Conservation (phyloP, 2,113 vertebrate genomes). For the Nothocercus julius region DNA sequence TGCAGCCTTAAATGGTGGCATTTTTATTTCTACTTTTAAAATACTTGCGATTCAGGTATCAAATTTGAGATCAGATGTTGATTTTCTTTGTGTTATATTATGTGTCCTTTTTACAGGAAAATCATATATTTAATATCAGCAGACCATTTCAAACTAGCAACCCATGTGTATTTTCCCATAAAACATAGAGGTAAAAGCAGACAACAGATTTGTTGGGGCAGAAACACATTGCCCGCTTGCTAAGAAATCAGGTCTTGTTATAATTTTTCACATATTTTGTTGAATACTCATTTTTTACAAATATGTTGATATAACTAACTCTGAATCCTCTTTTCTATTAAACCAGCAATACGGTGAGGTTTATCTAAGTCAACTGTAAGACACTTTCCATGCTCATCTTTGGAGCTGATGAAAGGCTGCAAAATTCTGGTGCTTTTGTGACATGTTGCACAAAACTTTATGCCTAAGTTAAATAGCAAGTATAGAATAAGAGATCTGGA, state of each 20-base stretch:
- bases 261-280: background rate
- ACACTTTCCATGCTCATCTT: background rate
- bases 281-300: background rate
- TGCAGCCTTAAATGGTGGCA: background rate
- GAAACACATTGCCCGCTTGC: background rate
- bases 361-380: background rate
- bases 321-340: background rate
- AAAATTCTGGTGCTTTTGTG: background rate
- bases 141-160: background rate
- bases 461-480: background rate
- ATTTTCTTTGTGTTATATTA: background rate
- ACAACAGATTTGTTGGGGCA: background rate
- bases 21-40: background rate
- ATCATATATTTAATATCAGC: background rate
- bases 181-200: background rate
- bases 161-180: background rate
- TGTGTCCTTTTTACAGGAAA: background rate
- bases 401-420: background rate
- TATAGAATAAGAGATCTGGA: background rate
- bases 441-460: background rate
- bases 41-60: background rate
- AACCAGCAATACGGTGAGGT: background rate
- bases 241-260: background rate
- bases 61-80: background rate
- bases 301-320: fast-evolving